Evolutionary conservation across 2,797 vertebrate species (phyloP).

Genomic region (Onychomys leucogaster): DNA sequence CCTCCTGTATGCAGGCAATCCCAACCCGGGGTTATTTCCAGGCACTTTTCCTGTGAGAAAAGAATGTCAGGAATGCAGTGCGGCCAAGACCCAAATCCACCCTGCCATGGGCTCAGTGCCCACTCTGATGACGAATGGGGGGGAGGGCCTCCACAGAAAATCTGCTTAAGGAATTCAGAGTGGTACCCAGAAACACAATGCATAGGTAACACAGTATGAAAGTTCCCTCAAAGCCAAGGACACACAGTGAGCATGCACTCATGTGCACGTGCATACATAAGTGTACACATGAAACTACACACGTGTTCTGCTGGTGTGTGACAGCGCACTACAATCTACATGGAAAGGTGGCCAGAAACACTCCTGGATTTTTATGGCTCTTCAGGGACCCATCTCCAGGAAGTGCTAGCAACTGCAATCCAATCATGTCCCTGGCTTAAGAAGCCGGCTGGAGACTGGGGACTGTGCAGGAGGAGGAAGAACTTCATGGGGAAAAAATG

Average conservation of each 20-base stretch:
- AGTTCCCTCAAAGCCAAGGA: constrained; percentile 43
- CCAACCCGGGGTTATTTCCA: constrained; percentile 82
- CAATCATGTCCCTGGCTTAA: constrained; percentile 80
- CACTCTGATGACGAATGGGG: constrained; percentile 57
- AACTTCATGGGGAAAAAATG: constrained; percentile 83
- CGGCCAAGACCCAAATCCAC: constrained; percentile 86
- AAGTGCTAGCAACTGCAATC: constrained; percentile 80
- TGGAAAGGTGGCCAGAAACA: constrained; percentile 64
- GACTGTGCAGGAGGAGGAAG: constrained; percentile 75
- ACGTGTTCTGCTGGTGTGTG: not conserved
- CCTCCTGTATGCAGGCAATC: constrained; percentile 74
- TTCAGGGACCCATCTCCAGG: constrained; percentile 78
- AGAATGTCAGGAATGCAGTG: constrained; percentile 88
- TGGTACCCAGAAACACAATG: constrained; percentile 75
- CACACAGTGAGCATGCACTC: not conserved
- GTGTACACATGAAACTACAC: not conserved
- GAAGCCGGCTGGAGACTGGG: constrained; percentile 72
- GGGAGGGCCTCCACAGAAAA: constrained; percentile 82
- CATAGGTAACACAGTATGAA: constrained; percentile 64
- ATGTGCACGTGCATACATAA: not conserved
- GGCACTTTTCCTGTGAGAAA: constrained; percentile 90
- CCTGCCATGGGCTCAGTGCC: constrained; percentile 71
- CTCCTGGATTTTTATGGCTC: constrained; percentile 80
- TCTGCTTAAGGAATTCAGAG: constrained; percentile 85
- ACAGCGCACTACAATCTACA: constrained; percentile 46